These are phyloP conservation scores for Graphium colonna DNA, from an alignment of 2,888 invertebrate species.

Conservation along the genomic window DNA sequence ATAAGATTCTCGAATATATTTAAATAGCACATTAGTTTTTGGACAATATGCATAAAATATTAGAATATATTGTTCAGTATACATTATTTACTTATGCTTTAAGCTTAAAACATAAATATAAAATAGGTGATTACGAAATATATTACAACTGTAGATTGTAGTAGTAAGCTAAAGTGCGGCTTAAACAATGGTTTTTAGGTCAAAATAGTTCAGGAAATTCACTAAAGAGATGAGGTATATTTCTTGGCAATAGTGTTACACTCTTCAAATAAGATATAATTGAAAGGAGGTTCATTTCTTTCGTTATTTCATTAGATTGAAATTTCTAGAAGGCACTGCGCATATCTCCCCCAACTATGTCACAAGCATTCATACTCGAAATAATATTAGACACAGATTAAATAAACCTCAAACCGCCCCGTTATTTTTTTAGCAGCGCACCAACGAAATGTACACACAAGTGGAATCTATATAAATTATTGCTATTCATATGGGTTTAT, in stretches of 20 bases:
- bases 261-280: not conserved
- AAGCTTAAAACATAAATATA: not conserved
- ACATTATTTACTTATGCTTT: constrained; percentile 4
- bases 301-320: not conserved
- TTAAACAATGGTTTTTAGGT: not conserved
- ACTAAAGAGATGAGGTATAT: constrained; percentile 20
- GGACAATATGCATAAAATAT: constrained; percentile 1
- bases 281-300: no score
- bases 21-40: not conserved
- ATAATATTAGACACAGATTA: no score
- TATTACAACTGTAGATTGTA: no score
- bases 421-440: no score
- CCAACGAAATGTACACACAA: not conserved
- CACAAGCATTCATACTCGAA: no score
- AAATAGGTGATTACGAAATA: no score
- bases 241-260: constrained; percentile 14
- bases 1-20: not conserved
- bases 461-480: constrained; percentile 4
- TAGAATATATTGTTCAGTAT: not conserved
- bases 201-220: constrained; percentile 29
- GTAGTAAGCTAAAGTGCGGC: not conserved
- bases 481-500: not conserved
- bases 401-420: no score
- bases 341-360: not conserved
- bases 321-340: constrained; percentile 6